These are phyloP conservation scores for Lerista edwardsae DNA, from an alignment of 2,797 vertebrate genomes.

Conservation along the genomic window DNA sequence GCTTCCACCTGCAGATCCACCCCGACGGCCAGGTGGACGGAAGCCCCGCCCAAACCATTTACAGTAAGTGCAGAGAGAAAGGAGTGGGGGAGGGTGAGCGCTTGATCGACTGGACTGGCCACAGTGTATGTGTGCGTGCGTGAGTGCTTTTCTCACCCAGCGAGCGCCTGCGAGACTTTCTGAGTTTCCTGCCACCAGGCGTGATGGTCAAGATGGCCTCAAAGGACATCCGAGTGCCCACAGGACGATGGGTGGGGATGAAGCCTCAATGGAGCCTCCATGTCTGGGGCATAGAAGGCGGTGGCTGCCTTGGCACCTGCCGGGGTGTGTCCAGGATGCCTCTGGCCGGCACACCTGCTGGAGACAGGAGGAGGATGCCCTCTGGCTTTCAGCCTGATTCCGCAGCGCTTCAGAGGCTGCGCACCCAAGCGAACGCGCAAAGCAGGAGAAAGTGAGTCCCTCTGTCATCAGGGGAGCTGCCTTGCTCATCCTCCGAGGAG, in stretches of 20 bases:
- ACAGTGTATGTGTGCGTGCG: too few species aligned
- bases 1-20: conserved; percentile 87
- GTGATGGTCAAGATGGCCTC: neutral
- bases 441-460: neutral
- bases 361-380: neutral
- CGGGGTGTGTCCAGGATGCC: neutral
- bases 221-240: too few species aligned
- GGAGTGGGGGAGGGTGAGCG: too few species aligned
- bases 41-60: conserved; percentile 74
- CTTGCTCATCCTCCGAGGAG: neutral
- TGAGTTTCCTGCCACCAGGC: neutral
- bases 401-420: neutral
- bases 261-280: too few species aligned
- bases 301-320: neutral
- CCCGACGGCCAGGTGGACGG: conserved; percentile 71
- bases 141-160: too few species aligned
- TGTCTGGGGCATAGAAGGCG: too few species aligned
- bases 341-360: neutral
- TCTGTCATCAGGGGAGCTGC: neutral
- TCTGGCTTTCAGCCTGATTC: neutral
- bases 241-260: too few species aligned
- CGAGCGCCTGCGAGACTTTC: too few species aligned
- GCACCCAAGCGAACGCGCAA: neutral
- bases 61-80: conserved; percentile 80
- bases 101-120: too few species aligned